Evolutionary conservation across 2,113 vertebrate genomes (phyloP), one percentile per base, ranked within the genome.

Genomic region (Poecile atricapillus): DNA sequence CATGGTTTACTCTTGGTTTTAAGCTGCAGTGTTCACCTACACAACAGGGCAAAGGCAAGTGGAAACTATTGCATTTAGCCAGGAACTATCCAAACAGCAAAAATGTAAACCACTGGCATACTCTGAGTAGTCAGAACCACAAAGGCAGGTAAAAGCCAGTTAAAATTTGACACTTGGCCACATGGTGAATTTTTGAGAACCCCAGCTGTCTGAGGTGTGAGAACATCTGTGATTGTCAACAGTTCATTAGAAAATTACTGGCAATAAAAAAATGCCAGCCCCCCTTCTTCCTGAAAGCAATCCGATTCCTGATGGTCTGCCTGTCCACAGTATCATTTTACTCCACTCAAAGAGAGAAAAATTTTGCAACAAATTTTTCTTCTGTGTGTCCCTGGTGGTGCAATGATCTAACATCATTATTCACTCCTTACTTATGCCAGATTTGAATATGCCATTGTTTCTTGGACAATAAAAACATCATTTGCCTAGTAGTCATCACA

Each of bases 401-500:
- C 2, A 3, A 52, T 88, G 88, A 71, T 96, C 90, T 90, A 95
- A 92, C 76, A 89, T 92, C 86, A 82, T 96, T 95, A 94, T 90
- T 95, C 92, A 94, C 49, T 94, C 69, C 53, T 75, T 93, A 44
- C 88, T 95, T 95, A 64, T 7, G 46, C 88, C 18, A 7, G 83
- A 95, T 97, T 95, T 96, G 93, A 96, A 96, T 96, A 95, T 96
- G 90, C 92, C 85, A 94, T 96, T 95, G 90, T 95, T 97, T 94
- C 88, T 87, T 56, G 68, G 76, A 95, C 94, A 94, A 94, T 95
- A 94, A 97, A 97, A 94, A 41, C 71, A 92, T 93, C 73, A 0
- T 88, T 97, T 92, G 87, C 93, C 85, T 81, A 95, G 79, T 83
- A 96, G 89, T 97, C 90, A 94, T 94, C 85, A 90, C 92, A 96